phyloP scores from a whole-genome alignment of 1,140 invertebrate genomes.

The Drosophila teissieri region DNA sequence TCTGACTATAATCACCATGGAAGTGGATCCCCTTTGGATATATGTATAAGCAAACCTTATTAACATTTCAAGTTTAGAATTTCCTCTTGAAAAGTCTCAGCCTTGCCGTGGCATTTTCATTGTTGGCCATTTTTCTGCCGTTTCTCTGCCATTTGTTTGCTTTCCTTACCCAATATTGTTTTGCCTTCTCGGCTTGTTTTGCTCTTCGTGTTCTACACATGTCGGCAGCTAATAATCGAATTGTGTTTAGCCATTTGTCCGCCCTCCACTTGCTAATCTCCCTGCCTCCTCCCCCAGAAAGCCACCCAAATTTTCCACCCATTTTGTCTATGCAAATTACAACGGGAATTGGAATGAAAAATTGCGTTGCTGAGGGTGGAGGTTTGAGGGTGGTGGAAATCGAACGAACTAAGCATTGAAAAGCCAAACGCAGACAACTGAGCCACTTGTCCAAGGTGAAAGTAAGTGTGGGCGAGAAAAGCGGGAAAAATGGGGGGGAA shows the following conservation, averaged over 20 bases:
- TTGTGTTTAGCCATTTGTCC: slow-evolving; percentile 38
- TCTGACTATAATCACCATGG: background rate
- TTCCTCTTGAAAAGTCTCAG: slow-evolving; percentile 4
- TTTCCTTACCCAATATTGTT: background rate
- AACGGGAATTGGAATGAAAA: slow-evolving; percentile 13
- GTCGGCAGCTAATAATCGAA: slow-evolving; percentile 69
- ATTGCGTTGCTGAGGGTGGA: background rate
- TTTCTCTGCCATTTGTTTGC: slow-evolving; percentile 1
- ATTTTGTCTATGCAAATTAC: slow-evolving; percentile 44
- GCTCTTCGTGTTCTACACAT: slow-evolving; percentile 40
- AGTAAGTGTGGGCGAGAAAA: background rate
- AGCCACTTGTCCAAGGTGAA: slow-evolving; percentile 51
- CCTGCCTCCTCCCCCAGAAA: background rate
- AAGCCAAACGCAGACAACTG: slow-evolving; percentile 50
- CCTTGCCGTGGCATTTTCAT: slow-evolving; percentile 4
- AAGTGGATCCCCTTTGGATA: no score
- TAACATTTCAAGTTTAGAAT: slow-evolving; percentile 25
- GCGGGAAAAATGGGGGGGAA: background rate
- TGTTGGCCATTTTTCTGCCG: slow-evolving; percentile 5
- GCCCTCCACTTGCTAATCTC: slow-evolving; percentile 15
- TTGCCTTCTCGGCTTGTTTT: slow-evolving; percentile 37
- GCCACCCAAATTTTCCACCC: slow-evolving; percentile 1
- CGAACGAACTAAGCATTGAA: slow-evolving; percentile 38
- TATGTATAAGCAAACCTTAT: background rate
- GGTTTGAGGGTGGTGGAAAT: background rate